Evolutionary conservation across 2,113 vertebrate species (phyloP).

Genomic region (Taurulus bubalis): DNA sequence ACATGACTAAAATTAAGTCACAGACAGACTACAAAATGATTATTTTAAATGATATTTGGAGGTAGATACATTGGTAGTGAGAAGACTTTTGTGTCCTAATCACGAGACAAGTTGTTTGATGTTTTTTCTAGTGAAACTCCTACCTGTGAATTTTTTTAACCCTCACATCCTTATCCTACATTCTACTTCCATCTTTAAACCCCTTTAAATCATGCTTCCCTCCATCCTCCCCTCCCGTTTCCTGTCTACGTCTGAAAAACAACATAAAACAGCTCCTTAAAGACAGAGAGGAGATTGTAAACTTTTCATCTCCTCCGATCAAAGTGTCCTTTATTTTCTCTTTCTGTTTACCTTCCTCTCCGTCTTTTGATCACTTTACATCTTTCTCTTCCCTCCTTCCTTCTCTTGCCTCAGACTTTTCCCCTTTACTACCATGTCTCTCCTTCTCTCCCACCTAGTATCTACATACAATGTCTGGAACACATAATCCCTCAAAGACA

Average conservation of each 20-base stretch:
- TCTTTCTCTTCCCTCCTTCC: constrained; percentile 13
- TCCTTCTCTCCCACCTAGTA: constrained; percentile 24
- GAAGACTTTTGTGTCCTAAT: not conserved
- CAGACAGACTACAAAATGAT: constrained; percentile 16
- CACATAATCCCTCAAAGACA: constrained; percentile 72
- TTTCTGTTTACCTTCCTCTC: not conserved
- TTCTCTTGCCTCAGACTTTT: not conserved
- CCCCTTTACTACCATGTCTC: constrained; percentile 1
- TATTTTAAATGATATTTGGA: constrained; percentile 17
- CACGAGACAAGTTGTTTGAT: not conserved
- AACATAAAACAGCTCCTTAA: constrained; percentile 52
- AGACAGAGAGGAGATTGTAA: constrained; percentile 48
- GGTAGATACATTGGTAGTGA: not conserved
- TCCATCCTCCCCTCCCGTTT: constrained; percentile 15
- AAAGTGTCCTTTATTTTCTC: constrained; percentile 21
- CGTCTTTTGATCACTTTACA: constrained; percentile 22
- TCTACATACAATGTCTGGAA: constrained; percentile 57
- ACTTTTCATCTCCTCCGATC: constrained; percentile 49
- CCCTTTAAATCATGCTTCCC: not conserved
- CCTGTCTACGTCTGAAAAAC: constrained; percentile 40
- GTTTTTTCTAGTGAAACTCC: not conserved
- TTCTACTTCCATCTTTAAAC: constrained; percentile 2
- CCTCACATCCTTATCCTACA: not conserved
- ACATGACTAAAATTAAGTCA: constrained; percentile 14
- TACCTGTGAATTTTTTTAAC: not conserved